Conservation (phyloP, 2,888 invertebrate genomes). For the Hemicrepidius hirtus region DNA sequence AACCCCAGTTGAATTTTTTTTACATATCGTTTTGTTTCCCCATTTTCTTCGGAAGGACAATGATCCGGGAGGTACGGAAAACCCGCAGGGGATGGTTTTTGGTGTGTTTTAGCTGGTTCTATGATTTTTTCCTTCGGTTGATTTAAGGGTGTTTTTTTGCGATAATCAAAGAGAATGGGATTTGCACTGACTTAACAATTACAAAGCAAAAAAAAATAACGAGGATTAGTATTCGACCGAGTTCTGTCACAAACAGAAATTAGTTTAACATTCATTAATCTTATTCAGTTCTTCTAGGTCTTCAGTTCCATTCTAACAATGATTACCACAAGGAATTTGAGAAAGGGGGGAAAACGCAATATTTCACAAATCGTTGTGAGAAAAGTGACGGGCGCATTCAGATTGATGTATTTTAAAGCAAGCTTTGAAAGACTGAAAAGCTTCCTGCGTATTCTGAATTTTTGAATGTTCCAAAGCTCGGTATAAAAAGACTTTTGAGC, state of each 20-base stretch:
- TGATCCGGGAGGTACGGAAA: too few species aligned
- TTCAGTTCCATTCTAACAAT: constrained; percentile 38
- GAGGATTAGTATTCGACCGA: background rate
- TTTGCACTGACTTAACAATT: constrained; percentile 33
- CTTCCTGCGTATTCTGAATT: constrained; percentile 18
- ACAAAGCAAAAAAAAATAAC: constrained; percentile 24
- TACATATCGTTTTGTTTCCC: too few species aligned
- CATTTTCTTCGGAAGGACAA: too few species aligned
- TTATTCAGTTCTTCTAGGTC: constrained; percentile 31
- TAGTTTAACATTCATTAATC: constrained; percentile 46
- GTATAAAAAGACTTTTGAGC: constrained; percentile 3
- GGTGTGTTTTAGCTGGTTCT: too few species aligned
- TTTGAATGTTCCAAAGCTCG: constrained; percentile 18
- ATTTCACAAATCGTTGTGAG: constrained; percentile 38
- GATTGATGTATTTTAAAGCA: constrained; percentile 40
- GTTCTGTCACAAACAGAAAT: constrained; percentile 39
- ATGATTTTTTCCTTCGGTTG: too few species aligned
- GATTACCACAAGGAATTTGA: constrained; percentile 36
- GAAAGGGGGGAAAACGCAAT: constrained; percentile 37
- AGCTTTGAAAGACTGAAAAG: constrained; percentile 32
- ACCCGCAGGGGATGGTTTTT: too few species aligned
- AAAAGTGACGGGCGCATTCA: constrained; percentile 35
- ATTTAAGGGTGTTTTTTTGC: too few species aligned
- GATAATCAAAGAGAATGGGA: too few species aligned
- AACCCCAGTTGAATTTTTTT: too few species aligned